Conservation (phyloP, 2,888 invertebrate genomes). For the Cephonodes hylas region DNA sequence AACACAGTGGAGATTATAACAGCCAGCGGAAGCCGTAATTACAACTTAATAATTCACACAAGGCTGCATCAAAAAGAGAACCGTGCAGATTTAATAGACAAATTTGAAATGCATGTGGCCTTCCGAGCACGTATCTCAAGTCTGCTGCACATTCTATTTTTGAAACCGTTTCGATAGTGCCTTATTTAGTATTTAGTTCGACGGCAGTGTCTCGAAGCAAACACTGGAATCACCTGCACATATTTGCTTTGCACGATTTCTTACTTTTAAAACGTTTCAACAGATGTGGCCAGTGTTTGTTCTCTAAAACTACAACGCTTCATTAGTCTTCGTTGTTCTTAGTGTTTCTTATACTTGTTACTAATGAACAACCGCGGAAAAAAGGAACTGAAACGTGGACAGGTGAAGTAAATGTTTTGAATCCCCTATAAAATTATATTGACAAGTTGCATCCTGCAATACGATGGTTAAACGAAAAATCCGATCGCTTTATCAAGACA, state of each 20-base stretch:
- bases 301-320: background rate
- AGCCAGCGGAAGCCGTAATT: background rate
- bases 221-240: background rate
- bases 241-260: background rate
- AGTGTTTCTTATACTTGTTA: background rate
- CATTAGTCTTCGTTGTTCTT: background rate
- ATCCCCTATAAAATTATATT: no score
- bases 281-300: background rate
- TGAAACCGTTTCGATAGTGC: background rate
- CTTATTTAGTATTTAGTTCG: conserved; percentile 1
- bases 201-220: background rate
- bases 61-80: background rate
- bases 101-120: conserved; percentile 1
- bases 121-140: background rate
- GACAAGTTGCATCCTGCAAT: no score
- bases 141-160: conserved; percentile 2
- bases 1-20: no score
- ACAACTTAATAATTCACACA: background rate
- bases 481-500: no score
- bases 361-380: background rate
- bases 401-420: background rate
- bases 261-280: background rate
- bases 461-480: no score
- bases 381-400: background rate
- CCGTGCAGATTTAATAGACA: background rate